Evolutionary conservation across 1,140 invertebrate species (phyloP), one percentile per base, ranked within the genome.

Genomic region (Atta colombica): DNA sequence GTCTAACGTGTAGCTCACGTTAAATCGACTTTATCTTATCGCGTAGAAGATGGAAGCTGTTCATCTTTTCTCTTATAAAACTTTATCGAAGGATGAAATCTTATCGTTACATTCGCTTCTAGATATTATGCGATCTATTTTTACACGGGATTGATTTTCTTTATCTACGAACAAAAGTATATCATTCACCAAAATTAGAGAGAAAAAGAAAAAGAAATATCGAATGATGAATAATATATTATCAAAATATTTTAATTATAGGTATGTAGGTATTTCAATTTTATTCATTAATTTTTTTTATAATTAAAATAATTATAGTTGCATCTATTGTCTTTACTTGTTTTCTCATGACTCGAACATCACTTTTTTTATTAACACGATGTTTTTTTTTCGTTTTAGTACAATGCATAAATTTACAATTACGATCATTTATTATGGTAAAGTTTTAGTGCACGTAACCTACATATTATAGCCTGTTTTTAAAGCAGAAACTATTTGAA

Each of bases 21-120:
- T 81, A 72, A 82, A 74, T 82, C 80, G 68, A 74, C 61, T 82
- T 74, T 72, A 74, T 80, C 31, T 35, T 25, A 72, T 61, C 69
- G 39, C 69, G 25, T 53, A 25, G 53, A 72, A 28, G 35, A 49
- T 18, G 25, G n/a, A 14, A 39, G 51, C 8, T 49, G 35, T 49
- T 81, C 53, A 53, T 58, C 35, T 60, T 49, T 45, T 25, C 35
- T 58, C 18, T 53, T 8, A 3, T 21, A 60, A 82, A 31, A 49
- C 53, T 81, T 55, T 45, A 25, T 31, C 25, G 55, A 53, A 28
- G 68, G 14, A 82, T 39, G 31, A 60, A 82, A 82, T 31, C 16
- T 60, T 18, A 72, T 7, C 25, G 78, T 45, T 72, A 28, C 25
- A 8, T 55, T n/a, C 25, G 31, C 6, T 7, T 72, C 2, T 71